Evolutionary conservation across 1,140 invertebrate species (phyloP), one percentile per base, ranked within the genome.

Genomic region (Dryas iulia): DNA sequence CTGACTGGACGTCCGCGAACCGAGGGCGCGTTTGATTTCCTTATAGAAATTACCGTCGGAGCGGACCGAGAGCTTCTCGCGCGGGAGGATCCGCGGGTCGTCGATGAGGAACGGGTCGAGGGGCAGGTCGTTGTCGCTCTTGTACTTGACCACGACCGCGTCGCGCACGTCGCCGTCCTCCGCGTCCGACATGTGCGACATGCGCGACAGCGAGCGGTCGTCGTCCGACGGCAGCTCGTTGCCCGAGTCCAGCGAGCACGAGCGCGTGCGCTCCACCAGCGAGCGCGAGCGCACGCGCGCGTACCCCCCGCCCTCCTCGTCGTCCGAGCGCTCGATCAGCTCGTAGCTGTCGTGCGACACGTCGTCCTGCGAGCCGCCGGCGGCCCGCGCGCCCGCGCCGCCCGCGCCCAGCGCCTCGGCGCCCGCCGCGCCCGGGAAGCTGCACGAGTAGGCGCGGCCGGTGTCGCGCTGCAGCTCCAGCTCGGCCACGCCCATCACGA

Each of bases 271-370:
- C 25, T 87, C 87, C 61, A 70, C 65, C 14, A 59, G 59, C 56
- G 84, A 78, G 26, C 83, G 81, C 14, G 57, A 68, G 31, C 80
- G 77, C 14, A 83, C 73, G 60, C 83, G 84, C 18, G 83, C 84
- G 75, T 84, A 88, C 10, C 90, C 33, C 0, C 66, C 84, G 24
- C 90, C 26, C 30, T 72, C 74, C 71, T 95, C 94, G 81, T 94
- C 94, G 74, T 95, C 94, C 69, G 94, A 94, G 72, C 95, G 94
- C 84, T 97, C 96, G 47, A 97, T 92, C 12, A 97, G 84, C 80
- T 98, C 97, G 85, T 97, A 98, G 72, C 96, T 97, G 86, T 97
- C 97, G 84, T 97, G 97, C 10, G 96, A 97, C 3, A 97, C 90
- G 90, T 98, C 96, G 82, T 97, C 97, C 83, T 97, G 96, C 1